A percentile compares a stretch with the other conserved stretches of the same genome.
Conservation (phyloP, 2,113 vertebrate species). For the Strix uralensis region DNA sequence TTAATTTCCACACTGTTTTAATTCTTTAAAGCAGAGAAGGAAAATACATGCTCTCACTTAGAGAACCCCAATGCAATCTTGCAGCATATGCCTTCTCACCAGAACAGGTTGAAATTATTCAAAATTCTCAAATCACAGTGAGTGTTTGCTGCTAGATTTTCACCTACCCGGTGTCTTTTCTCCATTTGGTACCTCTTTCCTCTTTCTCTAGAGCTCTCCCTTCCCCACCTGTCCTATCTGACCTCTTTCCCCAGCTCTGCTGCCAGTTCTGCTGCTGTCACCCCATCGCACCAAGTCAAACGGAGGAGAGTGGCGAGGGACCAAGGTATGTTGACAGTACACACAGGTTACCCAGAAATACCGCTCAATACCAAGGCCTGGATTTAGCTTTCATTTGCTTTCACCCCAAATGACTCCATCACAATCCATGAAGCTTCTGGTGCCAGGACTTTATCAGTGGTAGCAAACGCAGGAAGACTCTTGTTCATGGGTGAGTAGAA, state of each 20-base stretch:
- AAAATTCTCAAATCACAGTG: background rate
- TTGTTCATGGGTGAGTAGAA: background rate
- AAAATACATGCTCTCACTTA: background rate
- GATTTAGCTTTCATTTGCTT: background rate
- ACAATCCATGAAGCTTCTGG: background rate
- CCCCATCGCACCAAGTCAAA: background rate
- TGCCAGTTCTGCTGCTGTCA: rapidly evolving
- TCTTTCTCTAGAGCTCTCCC: background rate
- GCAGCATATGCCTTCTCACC: background rate
- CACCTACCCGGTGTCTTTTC: background rate
- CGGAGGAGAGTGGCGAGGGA: background rate
- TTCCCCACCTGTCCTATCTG: background rate
- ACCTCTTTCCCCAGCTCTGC: background rate
- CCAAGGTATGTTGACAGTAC: rapidly evolving
- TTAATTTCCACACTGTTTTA: background rate
- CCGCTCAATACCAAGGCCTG: background rate
- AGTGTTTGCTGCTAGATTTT: background rate
- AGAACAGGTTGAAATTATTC: background rate
- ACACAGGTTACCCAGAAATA: background rate
- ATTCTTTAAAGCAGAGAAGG: background rate
- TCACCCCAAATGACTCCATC: background rate
- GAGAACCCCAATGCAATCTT: background rate
- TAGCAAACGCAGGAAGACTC: background rate
- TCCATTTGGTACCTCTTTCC: background rate
- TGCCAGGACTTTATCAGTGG: rapidly evolving